These are phyloP conservation scores for Caenorhabditis panamensis DNA, from an alignment of 2,888 invertebrate species.

Conservation along the genomic window DNA sequence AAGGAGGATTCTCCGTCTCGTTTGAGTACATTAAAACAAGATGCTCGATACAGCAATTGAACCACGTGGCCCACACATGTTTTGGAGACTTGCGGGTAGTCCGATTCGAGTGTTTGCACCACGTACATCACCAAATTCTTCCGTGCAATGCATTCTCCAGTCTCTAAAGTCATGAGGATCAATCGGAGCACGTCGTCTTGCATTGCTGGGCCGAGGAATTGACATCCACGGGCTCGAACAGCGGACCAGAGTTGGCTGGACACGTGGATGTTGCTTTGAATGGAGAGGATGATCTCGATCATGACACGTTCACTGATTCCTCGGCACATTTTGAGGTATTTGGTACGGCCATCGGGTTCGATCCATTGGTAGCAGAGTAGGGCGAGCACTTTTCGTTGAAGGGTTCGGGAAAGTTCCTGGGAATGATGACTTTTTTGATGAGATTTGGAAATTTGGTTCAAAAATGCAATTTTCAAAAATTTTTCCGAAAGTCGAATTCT, in stretches of 20 bases:
- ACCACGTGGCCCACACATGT: slow-evolving; percentile 99
- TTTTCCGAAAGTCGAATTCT: not conserved
- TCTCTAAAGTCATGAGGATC: slow-evolving; percentile 93
- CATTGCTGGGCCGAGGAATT: slow-evolving; percentile 99
- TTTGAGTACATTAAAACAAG: slow-evolving; percentile 92
- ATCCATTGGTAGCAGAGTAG: slow-evolving; percentile 93
- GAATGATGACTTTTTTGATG: not conserved
- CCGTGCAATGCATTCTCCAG: slow-evolving; percentile 83
- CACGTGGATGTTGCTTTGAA: slow-evolving; percentile 93
- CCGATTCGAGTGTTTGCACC: slow-evolving; percentile 91
- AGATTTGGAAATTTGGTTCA: not conserved
- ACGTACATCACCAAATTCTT: slow-evolving; percentile 94
- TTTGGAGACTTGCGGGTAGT: slow-evolving; percentile 91
- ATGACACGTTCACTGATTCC: slow-evolving; percentile 91
- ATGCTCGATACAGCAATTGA: slow-evolving; percentile 95
- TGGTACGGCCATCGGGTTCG: slow-evolving; percentile 87
- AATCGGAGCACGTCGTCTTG: slow-evolving; percentile 95
- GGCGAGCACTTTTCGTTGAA: slow-evolving; percentile 95
- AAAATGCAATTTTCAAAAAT: not conserved
- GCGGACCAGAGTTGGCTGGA: slow-evolving; percentile 97
- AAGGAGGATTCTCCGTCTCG: slow-evolving; percentile 95
- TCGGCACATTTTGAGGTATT: slow-evolving; percentile 86
- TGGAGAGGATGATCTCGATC: slow-evolving; percentile 88
- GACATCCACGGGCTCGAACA: slow-evolving; percentile 95
- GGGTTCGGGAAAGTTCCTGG: slow-evolving; percentile 88